Conservation (phyloP, 2,797 vertebrate genomes). For the Sebastes steindachneri region DNA sequence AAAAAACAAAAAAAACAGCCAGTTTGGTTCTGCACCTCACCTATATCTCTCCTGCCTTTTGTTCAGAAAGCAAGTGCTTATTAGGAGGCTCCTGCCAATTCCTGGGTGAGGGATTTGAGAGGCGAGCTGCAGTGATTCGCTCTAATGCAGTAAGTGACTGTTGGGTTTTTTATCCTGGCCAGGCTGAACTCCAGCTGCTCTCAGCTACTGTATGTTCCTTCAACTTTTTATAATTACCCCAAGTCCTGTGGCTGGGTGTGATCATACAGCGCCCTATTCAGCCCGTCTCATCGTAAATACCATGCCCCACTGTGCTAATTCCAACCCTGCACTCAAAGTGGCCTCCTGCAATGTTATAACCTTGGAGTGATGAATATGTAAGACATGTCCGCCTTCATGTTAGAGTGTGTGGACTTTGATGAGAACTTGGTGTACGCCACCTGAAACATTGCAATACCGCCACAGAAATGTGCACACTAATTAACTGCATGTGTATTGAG, state of each 20-base stretch:
- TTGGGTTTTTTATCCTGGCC: conserved; percentile 33
- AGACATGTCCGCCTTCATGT: not conserved
- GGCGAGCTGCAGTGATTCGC: conserved; percentile 52
- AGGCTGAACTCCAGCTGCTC: conserved; percentile 28
- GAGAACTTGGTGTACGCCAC: not conserved
- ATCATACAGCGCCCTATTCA: conserved; percentile 1
- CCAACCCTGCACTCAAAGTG: conserved; percentile 10
- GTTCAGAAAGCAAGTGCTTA: conserved; percentile 64
- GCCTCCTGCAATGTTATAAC: conserved; percentile 31
- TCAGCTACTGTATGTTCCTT: conserved; percentile 20
- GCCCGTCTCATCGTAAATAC: conserved; percentile 20
- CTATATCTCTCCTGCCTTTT: conserved; percentile 67
- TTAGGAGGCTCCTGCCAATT: conserved; percentile 66
- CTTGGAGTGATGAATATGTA: conserved; percentile 39
- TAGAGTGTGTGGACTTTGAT: not conserved
- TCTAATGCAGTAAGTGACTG: conserved; percentile 53
- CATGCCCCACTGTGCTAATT: conserved; percentile 25
- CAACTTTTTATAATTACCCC: conserved; percentile 40
- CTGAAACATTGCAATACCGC: not conserved
- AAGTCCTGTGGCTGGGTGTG: conserved; percentile 10
- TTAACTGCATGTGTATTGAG: not conserved
- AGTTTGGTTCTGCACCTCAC: conserved; percentile 68
- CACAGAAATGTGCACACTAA: not conserved
- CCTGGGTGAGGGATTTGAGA: conserved; percentile 64
- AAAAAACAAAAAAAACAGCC: conserved; percentile 20